Evolutionary conservation across 1,140 invertebrate genomes (phyloP), one percentile per base, ranked within the genome.

Genomic region (Heliconius eleuchia): DNA sequence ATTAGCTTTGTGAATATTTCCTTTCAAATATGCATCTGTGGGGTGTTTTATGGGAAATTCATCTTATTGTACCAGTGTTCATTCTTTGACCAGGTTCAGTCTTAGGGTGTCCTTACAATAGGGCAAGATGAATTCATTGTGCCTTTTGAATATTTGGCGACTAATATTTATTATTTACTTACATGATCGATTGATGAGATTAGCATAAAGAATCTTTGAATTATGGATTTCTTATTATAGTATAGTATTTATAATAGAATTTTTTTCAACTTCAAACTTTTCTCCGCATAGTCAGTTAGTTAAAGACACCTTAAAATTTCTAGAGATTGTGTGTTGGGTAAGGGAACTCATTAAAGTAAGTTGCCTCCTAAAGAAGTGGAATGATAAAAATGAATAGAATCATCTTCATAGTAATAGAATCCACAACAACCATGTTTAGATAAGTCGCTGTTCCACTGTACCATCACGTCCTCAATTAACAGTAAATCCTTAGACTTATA

Each of bases 11-110:
- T 76, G 74, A 80, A 83, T 79, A 74, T 74, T 82, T 73, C 77
- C 70, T 83, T 82, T 60, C 50, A 78, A 60, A 70, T 57, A 46
- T 78, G 46, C 85, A 83, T 85, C 81, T 82, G 75, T 83, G 77
- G 74, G 79, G 73, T 42, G 50, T 77, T 76, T 76, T 72, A 74
- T 73, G 77, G 77, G 77, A 66, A 78, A 66, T 3, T 6, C 60
- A 66, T 66, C 57, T 66, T 66, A 66, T 66, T 66, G 60, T 66
- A 16, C 11, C 9, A 66, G 4, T 66, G 27, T 66, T 27, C 60
- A 66, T 66, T 66, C 60, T 66, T 66, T 30, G 60, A 66, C 60
- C 60, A 66, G 27, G 23, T 66, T 66, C 16, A 66, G 60, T 66
- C 60, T 66, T 66, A 66, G 60, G 60, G 60, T 66, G 60, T 30